Conservation (phyloP, 1,140 invertebrate species). For the Campodea augens region DNA sequence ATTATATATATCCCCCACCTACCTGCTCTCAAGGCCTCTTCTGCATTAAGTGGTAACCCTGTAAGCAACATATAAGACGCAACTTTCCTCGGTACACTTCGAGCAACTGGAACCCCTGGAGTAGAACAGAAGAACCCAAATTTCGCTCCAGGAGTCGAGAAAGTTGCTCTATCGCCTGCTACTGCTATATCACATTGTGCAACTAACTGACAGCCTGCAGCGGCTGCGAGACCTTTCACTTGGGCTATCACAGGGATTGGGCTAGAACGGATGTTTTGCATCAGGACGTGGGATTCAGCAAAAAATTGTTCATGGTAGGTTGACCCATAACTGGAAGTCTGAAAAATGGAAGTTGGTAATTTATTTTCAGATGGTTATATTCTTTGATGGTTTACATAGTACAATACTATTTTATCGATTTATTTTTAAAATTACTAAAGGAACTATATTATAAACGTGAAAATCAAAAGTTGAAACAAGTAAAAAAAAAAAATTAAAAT, state of each 20-base stretch:
- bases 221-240: slow-evolving; percentile 76
- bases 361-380: too few species aligned
- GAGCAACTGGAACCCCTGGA: slow-evolving; percentile 66
- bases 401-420: too few species aligned
- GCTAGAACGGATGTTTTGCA: slow-evolving; percentile 42
- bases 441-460: too few species aligned
- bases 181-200: slow-evolving; percentile 84
- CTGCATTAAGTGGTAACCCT: slow-evolving; percentile 52
- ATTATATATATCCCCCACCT: too few species aligned
- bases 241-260: slow-evolving; percentile 63
- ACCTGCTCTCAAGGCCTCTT: slow-evolving; percentile 61
- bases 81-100: slow-evolving; percentile 51
- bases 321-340: slow-evolving; percentile 34
- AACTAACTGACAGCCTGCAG: slow-evolving; percentile 87
- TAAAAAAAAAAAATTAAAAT: too few species aligned
- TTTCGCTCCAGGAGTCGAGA: slow-evolving; percentile 86
- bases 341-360: too few species aligned
- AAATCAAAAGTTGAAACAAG: too few species aligned
- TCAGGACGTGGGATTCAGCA: slow-evolving; percentile 44
- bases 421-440: too few species aligned
- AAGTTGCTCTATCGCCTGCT: slow-evolving; percentile 56
- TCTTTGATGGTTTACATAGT: too few species aligned
- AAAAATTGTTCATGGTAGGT: slow-evolving; percentile 48
- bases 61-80: slow-evolving; percentile 74
- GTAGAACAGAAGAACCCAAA: slow-evolving; percentile 94